phyloP scores from a whole-genome alignment of 2,888 invertebrate genomes.

The Xestia ashworthii region DNA sequence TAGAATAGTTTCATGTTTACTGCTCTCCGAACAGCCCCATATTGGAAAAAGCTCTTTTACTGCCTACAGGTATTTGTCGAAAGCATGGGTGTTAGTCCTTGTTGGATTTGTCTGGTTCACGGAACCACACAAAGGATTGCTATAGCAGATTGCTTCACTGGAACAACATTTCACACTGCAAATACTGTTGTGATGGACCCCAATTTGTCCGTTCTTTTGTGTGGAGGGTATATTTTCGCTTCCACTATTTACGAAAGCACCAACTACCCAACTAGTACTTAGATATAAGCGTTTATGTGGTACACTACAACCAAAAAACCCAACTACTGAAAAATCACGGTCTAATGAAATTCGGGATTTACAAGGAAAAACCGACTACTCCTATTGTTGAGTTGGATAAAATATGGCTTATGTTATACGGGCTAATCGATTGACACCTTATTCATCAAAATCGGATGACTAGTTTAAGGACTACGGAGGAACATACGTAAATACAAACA shows the following conservation, averaged over 20 bases:
- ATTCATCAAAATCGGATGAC: no score
- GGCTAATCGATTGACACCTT: no score
- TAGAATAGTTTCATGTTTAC: slow-evolving; percentile 20
- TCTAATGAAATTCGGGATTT: no score
- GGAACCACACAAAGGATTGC: background rate
- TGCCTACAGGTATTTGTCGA: slow-evolving; percentile 20
- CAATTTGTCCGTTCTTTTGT: background rate
- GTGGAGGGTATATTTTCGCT: background rate
- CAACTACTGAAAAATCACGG: no score
- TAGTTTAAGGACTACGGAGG: no score
- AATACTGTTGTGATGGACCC: background rate
- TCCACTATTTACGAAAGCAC: background rate
- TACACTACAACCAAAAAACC: no score
- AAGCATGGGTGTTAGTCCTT: slow-evolving; percentile 8
- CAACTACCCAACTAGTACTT: background rate
- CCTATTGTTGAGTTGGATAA: no score
- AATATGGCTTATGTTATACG: no score
- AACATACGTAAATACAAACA: no score
- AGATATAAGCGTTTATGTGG: background rate
- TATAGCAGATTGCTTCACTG: slow-evolving; percentile 2
- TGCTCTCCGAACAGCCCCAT: slow-evolving; percentile 10
- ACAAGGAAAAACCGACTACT: no score
- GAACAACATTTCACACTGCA: background rate
- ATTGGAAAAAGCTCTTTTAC: slow-evolving; percentile 13
- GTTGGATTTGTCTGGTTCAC: slow-evolving; percentile 7